Evolutionary conservation across 1,140 invertebrate species (phyloP), one percentile per base, ranked within the genome.

Genomic region (Phymorhynchus buccinoides): DNA sequence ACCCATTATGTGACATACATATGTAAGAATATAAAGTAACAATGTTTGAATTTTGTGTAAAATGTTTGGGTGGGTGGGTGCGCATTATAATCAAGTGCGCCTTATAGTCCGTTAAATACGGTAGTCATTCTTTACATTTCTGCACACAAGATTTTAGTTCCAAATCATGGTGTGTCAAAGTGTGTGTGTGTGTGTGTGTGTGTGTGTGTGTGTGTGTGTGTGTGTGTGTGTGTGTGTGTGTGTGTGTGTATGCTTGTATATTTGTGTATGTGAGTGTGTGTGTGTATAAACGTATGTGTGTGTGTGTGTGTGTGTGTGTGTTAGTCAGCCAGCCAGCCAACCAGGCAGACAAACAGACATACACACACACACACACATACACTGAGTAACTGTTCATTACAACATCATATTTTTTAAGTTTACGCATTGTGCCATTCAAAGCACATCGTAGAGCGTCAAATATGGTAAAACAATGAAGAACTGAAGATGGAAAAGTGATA

Each of bases 151-250:
- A n/a, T n/a, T n/a, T n/a, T n/a, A n/a, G n/a, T n/a, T n/a, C n/a
- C n/a, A n/a, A n/a, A n/a, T n/a, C n/a, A n/a, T n/a, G n/a, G 87
- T n/a, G 73, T 80, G 87, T n/a, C 85, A 86, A 52, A 80, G 66
- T 32, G n/a, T 44, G 16, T 7, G 1, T 41, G 39, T 79, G 62
- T 66, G 62, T 66, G 62, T 66, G 62, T 66, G 62, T 66, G 62
- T 66, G 62, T 66, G 62, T 66, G 62, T 66, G 62, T 66, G 62
- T 66, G 62, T 66, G 62, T 66, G 62, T 66, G 62, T 66, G 62
- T 66, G 62, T 66, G 62, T 66, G 62, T 66, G 62, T 27, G 62
- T 66, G 27, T 12, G 62, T 66, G 62, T 66, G 62, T 66, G 62
- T 66, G 62, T 66, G 62, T 66, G 62, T 66, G 62, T 66, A 27